Percentiles rank a stretch among this genome's conserved stretches.
Conservation (phyloP, 2,113 vertebrate species). For the Cnemophilus loriae region DNA sequence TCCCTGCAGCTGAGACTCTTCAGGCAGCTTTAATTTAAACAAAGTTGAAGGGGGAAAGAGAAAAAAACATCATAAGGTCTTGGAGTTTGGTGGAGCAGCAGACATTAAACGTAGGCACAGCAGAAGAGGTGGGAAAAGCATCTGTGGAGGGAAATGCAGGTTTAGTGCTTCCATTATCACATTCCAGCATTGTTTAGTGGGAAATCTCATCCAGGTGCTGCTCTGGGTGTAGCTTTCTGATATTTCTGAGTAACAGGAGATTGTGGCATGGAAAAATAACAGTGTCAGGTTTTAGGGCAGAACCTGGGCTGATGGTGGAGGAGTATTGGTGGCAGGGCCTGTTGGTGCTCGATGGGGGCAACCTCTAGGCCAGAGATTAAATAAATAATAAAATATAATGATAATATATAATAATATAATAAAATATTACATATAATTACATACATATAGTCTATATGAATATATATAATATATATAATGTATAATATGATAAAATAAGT, state of each 20-base stretch:
- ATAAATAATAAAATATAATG: neutral
- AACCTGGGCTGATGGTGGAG: neutral
- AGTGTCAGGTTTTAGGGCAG: neutral
- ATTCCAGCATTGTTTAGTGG: neutral
- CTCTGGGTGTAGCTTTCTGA: neutral
- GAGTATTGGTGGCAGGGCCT: neutral
- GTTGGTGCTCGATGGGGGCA: neutral
- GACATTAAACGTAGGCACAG: neutral
- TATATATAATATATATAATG: too few relatives aligned
- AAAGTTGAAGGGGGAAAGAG: neutral
- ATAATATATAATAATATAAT: neutral
- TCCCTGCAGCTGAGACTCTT: neutral
- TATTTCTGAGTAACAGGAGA: neutral
- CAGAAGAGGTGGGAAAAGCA: neutral
- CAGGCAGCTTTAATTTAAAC: neutral
- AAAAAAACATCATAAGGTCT: accelerated
- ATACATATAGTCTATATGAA: too few relatives aligned
- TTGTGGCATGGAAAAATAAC: neutral
- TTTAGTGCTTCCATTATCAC: neutral
- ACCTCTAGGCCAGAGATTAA: neutral
- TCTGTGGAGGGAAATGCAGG: neutral
- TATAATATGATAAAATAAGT: too few relatives aligned
- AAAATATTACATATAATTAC: neutral
- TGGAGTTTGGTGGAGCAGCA: neutral
- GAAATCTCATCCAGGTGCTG: neutral